Evolutionary conservation across 2,888 invertebrate species (phyloP), one percentile per base, ranked within the genome.

Genomic region (Branchellion lobata): DNA sequence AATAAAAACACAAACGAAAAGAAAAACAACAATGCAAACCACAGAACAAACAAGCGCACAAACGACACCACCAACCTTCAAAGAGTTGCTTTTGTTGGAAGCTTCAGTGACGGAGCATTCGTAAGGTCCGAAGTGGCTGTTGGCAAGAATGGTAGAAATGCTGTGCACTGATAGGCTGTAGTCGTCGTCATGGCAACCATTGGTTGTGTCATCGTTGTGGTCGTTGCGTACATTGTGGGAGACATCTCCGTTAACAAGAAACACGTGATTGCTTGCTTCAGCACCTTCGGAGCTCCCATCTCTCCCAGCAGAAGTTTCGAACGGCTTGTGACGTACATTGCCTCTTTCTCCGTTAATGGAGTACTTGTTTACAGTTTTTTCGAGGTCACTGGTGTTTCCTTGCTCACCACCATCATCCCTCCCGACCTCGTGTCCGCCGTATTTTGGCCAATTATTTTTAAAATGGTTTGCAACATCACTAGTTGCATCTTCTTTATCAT

Each of bases 41-140:
- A 71, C 31, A 71, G 3, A 21, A 71, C 3, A 5, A 34, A n/a
- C 31, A 3, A 79, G 40, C 71, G 36, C 72, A 27, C 29, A 31
- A 31, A 72, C 36, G 24, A 69, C 68, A 51, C 8, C 68, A 27
- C n/a, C 65, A 61, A 73, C 75, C 31, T 76, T 76, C 36, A 29
- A 27, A 24, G 74, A 61, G 31, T 33, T 51, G 11, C 29, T 36
- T 21, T 77, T 77, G 31, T 77, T 76, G 14, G 65, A n/a, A 8
- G 71, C 24, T 14, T 77, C 53, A 29, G 61, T 29, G 47, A 80
- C 5, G 8, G 31, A 47, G 72, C 80, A 80, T 57, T 11, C 47
- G 69, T 78, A 80, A 1, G 80, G 80, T 27, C 80, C 80, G 31
- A 80, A 80, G 77, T 80, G 80, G 33, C 80, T 80, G 2, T 72